phyloP scores from a whole-genome alignment of 2,797 vertebrate species.

The Acanthurus tractus region DNA sequence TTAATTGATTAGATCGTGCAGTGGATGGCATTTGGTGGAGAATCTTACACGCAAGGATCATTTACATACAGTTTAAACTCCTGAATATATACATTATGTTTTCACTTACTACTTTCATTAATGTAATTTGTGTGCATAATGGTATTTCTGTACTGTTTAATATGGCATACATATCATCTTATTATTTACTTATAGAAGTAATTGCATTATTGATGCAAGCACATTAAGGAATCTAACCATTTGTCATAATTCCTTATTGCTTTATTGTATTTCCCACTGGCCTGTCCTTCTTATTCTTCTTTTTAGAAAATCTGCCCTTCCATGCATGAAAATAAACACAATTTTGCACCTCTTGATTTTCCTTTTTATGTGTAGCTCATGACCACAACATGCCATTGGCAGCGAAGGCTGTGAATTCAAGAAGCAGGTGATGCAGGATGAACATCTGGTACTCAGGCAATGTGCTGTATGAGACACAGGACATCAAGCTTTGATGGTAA shows the following conservation, averaged over 20 bases:
- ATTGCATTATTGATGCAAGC: background rate
- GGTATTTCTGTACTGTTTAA: background rate
- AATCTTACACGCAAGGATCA: background rate
- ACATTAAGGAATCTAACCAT: background rate
- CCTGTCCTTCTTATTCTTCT: too few relatives aligned
- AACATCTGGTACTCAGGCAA: too few relatives aligned
- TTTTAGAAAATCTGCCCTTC: too few relatives aligned
- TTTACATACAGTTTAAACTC: background rate
- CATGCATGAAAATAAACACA: too few relatives aligned
- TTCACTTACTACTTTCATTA: background rate
- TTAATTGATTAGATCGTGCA: background rate
- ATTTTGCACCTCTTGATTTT: too few relatives aligned
- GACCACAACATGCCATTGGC: too few relatives aligned
- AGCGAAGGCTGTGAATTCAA: too few relatives aligned
- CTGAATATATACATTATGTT: background rate
- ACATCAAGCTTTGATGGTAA: too few relatives aligned
- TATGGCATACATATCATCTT: too few relatives aligned
- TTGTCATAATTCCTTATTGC: background rate
- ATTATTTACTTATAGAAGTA: background rate
- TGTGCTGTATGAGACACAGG: too few relatives aligned
- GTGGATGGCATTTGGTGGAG: background rate
- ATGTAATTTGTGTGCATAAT: background rate
- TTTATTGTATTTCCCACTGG: background rate
- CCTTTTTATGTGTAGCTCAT: too few relatives aligned
- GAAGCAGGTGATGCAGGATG: too few relatives aligned